Percentiles rank a stretch among this genome's conserved stretches.
Evolutionary conservation across 2,888 invertebrate genomes (phyloP).

Genomic region (Cacoxenus indagator): DNA sequence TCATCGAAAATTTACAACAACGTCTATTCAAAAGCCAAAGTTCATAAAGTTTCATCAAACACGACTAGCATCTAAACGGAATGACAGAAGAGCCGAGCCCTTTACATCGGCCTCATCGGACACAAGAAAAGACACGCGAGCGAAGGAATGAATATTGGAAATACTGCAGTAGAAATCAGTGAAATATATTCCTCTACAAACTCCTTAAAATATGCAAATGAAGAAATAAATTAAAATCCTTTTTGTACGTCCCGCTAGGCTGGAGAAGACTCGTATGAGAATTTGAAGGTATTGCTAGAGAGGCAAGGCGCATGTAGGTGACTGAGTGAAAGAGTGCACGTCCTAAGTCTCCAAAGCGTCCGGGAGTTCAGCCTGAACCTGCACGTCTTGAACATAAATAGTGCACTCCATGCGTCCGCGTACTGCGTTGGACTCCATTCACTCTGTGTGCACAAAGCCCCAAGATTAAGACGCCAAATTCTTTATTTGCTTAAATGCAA

Average conservation of each 20-base stretch:
- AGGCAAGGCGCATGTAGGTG: slow-evolving; percentile 24
- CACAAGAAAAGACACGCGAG: slow-evolving; percentile 19
- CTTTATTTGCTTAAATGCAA: slow-evolving; percentile 71
- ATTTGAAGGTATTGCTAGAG: slow-evolving; percentile 45
- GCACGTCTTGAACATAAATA: slow-evolving; percentile 65
- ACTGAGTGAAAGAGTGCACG: not conserved
- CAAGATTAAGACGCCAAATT: slow-evolving; percentile 71
- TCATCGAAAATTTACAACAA: slow-evolving; percentile 51
- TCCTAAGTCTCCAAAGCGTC: slow-evolving; percentile 26
- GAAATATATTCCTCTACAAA: slow-evolving; percentile 61
- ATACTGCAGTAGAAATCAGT: slow-evolving; percentile 42
- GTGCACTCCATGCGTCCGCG: slow-evolving; percentile 47
- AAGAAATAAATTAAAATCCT: slow-evolving; percentile 71
- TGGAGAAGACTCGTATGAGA: slow-evolving; percentile 28
- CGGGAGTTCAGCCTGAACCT: too few species aligned
- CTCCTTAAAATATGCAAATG: slow-evolving; percentile 72
- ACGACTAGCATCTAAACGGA: not conserved
- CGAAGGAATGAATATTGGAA: slow-evolving; percentile 47
- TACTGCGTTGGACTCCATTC: slow-evolving; percentile 35
- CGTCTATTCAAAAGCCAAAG: slow-evolving; percentile 48
- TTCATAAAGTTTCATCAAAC: slow-evolving; percentile 60
- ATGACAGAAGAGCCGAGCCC: not conserved
- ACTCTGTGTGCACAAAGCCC: slow-evolving; percentile 47
- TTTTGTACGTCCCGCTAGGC: slow-evolving; percentile 46
- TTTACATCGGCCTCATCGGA: not conserved